Evolutionary conservation across 2,113 vertebrate genomes (phyloP).

Genomic region (Pleuronectes platessa): DNA sequence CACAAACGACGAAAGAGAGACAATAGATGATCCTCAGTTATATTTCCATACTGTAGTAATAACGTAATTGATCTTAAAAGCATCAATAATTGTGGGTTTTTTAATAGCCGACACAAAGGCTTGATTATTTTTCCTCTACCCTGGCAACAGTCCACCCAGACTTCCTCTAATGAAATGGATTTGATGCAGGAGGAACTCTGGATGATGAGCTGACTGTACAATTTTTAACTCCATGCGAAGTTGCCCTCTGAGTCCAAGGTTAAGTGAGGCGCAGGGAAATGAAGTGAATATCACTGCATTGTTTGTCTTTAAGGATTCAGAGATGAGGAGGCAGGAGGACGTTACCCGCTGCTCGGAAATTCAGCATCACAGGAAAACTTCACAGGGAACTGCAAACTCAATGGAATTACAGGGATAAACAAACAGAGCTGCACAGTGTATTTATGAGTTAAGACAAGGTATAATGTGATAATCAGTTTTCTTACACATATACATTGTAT

Average conservation of each 20-base stretch:
- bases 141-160: conserved; percentile 41
- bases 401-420: no score
- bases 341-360: background rate
- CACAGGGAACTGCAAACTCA: no score
- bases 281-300: conserved; percentile 27
- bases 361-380: background rate
- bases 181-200: conserved; percentile 55
- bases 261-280: conserved; percentile 43
- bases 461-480: background rate
- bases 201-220: conserved; percentile 64
- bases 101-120: conserved; percentile 23
- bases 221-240: conserved; percentile 41
- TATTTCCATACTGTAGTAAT: background rate
- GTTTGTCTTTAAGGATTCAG: conserved; percentile 40
- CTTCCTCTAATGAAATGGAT: conserved; percentile 66
- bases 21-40: background rate
- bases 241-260: conserved; percentile 50
- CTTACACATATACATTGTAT: no score
- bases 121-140: conserved; percentile 43
- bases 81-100: conserved; percentile 33
- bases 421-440: background rate
- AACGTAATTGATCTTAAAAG: conserved; percentile 27
- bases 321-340: conserved; percentile 8
- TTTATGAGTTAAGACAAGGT: background rate
- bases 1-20: background rate